Percentiles rank a stretch among this genome's conserved stretches.
phyloP scores from a whole-genome alignment of 2,888 invertebrate genomes.

The Lasioglossum vierecki region DNA sequence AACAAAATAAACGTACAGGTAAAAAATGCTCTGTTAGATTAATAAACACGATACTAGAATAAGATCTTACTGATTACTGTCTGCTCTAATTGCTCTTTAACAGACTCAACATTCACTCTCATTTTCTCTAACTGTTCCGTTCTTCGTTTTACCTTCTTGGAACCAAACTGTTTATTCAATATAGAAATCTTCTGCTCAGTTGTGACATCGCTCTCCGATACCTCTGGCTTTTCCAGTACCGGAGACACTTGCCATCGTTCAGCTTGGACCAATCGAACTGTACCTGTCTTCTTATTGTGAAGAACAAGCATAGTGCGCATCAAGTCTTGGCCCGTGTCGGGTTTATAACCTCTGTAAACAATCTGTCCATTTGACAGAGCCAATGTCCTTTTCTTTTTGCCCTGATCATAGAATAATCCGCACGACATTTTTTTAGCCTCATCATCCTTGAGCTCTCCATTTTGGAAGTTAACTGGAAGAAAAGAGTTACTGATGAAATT shows the following conservation, averaged over 20 bases:
- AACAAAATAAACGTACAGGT: neutral
- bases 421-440: constrained; percentile 76
- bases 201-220: constrained; percentile 43
- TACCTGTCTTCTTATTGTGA: constrained; percentile 80
- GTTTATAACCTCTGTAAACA: constrained; percentile 80
- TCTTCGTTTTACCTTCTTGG: constrained; percentile 86
- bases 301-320: constrained; percentile 79
- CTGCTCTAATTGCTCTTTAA: constrained; percentile 86
- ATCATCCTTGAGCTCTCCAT: constrained; percentile 79
- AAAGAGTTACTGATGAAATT: neutral
- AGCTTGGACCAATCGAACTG: constrained; percentile 78
- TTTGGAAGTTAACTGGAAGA: constrained; percentile 78
- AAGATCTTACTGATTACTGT: constrained; percentile 84
- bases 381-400: constrained; percentile 71
- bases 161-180: constrained; percentile 88
- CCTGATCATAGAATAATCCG: constrained; percentile 75
- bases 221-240: constrained; percentile 70
- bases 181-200: constrained; percentile 76
- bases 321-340: constrained; percentile 72
- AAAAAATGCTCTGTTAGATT: neutral
- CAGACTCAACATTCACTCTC: constrained; percentile 86
- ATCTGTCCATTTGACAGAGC: constrained; percentile 78
- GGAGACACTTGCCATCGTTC: constrained; percentile 80
- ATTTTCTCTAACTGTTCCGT: constrained; percentile 87
- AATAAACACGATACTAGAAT: neutral